A percentile compares a stretch with the other conserved stretches of the same genome.
Conservation (phyloP, 2,888 invertebrate genomes). For the Polymixis lichenea region DNA sequence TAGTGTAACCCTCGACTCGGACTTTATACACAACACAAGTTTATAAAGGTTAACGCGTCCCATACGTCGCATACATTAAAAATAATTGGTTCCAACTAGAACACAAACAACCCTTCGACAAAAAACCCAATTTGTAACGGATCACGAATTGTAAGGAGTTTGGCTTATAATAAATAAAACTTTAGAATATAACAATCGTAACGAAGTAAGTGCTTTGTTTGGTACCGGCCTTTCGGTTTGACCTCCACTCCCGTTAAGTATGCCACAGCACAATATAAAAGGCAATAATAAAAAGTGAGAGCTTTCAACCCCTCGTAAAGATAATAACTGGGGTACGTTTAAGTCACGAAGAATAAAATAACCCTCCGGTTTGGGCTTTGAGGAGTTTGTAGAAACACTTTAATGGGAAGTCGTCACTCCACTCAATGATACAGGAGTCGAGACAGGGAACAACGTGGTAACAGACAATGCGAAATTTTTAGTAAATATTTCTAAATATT, state of each 20-base stretch:
- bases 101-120: constrained; percentile 59
- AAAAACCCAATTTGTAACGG: constrained; percentile 73
- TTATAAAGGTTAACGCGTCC: constrained; percentile 69
- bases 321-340: constrained; percentile 83
- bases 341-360: constrained; percentile 76
- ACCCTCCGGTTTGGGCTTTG: constrained; percentile 69
- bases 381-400: constrained; percentile 71
- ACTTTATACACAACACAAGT: constrained; percentile 54
- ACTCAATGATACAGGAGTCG: constrained; percentile 5
- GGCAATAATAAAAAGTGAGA: constrained; percentile 85
- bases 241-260: constrained; percentile 80
- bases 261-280: constrained; percentile 80
- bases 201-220: constrained; percentile 77
- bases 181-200: constrained; percentile 59
- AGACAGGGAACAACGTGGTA: constrained; percentile 11
- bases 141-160: constrained; percentile 69
- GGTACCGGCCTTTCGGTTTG: constrained; percentile 71
- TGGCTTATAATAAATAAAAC: constrained; percentile 67
- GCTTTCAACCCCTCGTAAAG: constrained; percentile 88
- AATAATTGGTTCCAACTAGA: constrained; percentile 69
- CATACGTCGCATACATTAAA: constrained; percentile 70
- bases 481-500: not conserved
- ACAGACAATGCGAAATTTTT: constrained; percentile 16
- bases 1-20: constrained; percentile 56
- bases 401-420: constrained; percentile 55